Evolutionary conservation across 2,888 invertebrate genomes (phyloP), one percentile per base, ranked within the genome.

Genomic region (Horisme vitalbata): DNA sequence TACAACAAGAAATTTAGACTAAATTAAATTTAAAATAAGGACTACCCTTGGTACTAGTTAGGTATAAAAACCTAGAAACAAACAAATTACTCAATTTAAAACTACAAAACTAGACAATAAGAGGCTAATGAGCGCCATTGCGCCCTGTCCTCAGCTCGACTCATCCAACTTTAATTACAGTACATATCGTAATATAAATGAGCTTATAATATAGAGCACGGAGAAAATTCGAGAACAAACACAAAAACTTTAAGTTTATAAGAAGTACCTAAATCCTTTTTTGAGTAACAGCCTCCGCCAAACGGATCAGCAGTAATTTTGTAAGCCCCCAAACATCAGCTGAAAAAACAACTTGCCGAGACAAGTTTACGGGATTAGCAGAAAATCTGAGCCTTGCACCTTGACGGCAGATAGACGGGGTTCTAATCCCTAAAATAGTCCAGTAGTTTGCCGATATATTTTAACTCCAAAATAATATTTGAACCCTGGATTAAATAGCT

Each of bases 401-500:
- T 2, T 5, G n/a, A 35, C 14, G 14, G 7, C 24, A 24, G 13
- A 9, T 18, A 9, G 15, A 35, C 13, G 26, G 18, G 5, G 11
- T 13, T 36, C 11, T 26, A 20, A 36, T 31, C 13, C 11, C n/a
- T n/a, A 2, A 35, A 43, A 48, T 45, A 44, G 11, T 11, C 15
- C 48, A 45, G 34, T 33, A 38, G 45, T 47, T 37, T 27, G 18
- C 41, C 47, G 45, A 41, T 45, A 18, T 36, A 12, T 41, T 45
- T 45, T 32, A 15, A 31, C 13, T 45, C 34, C 5, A n/a, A 26
- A 1, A 7, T 6, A 14, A 37, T 34, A 34, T 47, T 21, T 28
- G 37, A 34, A 45, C 15, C 38, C 44, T 44, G 46, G 54, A 52
- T 59, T 55, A 52, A 30, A 50, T 34, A 24, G 24, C 9, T 37